phyloP scores from a whole-genome alignment of 1,140 invertebrate genomes.

The Hestina assimilis region DNA sequence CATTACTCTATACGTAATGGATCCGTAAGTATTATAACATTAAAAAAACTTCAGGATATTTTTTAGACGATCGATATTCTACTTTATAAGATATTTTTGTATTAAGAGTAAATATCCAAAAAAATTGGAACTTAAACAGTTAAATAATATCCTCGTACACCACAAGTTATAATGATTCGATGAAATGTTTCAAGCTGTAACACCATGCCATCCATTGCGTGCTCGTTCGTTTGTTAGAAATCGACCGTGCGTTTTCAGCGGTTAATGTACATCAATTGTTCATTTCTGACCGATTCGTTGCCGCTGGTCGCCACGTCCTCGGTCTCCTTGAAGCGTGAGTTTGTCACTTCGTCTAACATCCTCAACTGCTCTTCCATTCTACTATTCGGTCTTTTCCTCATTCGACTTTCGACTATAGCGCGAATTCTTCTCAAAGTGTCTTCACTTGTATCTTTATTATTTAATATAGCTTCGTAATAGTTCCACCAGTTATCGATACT shows the following conservation, averaged over 20 bases:
- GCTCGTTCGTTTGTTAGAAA: conserved; percentile 38
- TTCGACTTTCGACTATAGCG: conserved; percentile 46
- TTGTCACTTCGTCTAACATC: conserved; percentile 60
- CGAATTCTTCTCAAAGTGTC: conserved; percentile 46
- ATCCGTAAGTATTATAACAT: too few relatives aligned
- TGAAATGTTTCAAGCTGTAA: conserved; percentile 27
- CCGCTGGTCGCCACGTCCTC: conserved; percentile 48
- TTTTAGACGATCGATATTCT: too few relatives aligned
- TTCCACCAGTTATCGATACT: conserved; percentile 76
- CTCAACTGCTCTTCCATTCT: conserved; percentile 63
- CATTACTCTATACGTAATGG: too few relatives aligned
- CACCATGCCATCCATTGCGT: conserved; percentile 49
- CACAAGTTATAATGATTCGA: conserved; percentile 31
- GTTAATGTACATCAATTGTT: conserved; percentile 41
- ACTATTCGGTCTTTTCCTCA: conserved; percentile 47
- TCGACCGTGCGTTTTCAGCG: conserved; percentile 32
- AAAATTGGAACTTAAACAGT: conserved; percentile 29
- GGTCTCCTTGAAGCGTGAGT: conserved; percentile 54
- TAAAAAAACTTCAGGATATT: too few relatives aligned
- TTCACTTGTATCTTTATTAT: conserved; percentile 46
- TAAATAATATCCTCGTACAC: conserved; percentile 21
- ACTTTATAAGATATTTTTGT: neutral
- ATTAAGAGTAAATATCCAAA: neutral
- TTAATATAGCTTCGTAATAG: conserved; percentile 66
- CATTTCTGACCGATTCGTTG: conserved; percentile 65